Percentiles rank a stretch among this genome's conserved stretches.
Conservation (phyloP, 2,797 vertebrate genomes). For the Gambusia yucatana region DNA sequence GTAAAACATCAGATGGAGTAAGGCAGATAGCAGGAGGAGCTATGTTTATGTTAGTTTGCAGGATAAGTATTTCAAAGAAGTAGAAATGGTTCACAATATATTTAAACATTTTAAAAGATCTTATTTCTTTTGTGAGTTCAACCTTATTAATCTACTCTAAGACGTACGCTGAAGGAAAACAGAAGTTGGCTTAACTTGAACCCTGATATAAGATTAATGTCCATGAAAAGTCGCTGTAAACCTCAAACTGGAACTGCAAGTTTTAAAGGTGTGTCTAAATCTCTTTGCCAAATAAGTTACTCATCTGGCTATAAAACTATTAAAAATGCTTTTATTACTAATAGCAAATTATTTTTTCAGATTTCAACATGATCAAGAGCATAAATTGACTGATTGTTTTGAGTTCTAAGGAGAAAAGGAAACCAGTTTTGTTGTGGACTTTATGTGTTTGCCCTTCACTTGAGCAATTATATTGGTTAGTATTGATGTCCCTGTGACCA, state of each 20-base stretch:
- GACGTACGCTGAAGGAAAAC: neutral
- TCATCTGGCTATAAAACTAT: neutral
- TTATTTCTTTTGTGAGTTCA: neutral
- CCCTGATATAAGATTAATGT: neutral
- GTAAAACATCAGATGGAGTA: constrained; percentile 17
- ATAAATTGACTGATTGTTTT: neutral
- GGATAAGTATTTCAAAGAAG: constrained; percentile 35
- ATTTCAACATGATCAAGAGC: neutral
- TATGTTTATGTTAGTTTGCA: constrained; percentile 48
- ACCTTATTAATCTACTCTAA: neutral
- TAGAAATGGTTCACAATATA: constrained; percentile 22
- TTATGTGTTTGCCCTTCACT: neutral
- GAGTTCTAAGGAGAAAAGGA: neutral
- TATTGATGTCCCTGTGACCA: neutral
- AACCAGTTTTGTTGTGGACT: neutral
- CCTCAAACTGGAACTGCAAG: neutral
- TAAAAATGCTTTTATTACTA: neutral
- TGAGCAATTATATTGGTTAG: neutral
- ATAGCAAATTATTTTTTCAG: neutral
- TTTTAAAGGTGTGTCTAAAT: neutral
- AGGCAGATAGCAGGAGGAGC: constrained; percentile 16
- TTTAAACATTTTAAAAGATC: neutral
- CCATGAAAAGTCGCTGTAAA: neutral
- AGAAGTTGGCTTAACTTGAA: neutral
- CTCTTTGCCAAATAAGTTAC: neutral